Evolutionary conservation across 2,888 invertebrate genomes (phyloP).

Genomic region (Drosophila dives): DNA sequence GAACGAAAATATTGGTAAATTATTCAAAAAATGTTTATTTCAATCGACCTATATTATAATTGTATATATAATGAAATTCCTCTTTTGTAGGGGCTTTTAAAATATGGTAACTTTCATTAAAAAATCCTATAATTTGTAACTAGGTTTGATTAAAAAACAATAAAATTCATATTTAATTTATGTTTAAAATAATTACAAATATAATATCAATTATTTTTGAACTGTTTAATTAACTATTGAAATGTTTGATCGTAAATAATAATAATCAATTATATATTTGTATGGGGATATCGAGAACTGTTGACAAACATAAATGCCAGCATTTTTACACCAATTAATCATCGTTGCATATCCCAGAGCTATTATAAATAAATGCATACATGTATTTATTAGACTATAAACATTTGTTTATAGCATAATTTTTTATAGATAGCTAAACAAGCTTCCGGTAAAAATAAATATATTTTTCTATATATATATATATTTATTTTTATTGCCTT

Average conservation of each 20-base stretch:
- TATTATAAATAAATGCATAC: background rate
- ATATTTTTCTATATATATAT: constrained; percentile 34
- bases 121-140: background rate
- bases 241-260: background rate
- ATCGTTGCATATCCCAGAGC: background rate
- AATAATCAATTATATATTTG: background rate
- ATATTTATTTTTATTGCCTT: constrained; percentile 58
- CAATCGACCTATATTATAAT: background rate
- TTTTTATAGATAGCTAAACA: constrained; percentile 41
- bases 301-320: background rate
- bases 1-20: background rate
- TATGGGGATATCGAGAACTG: background rate
- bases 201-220: background rate
- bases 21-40: background rate
- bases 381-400: background rate
- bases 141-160: background rate
- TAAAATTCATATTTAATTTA: background rate
- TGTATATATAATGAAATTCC: background rate
- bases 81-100: too few species aligned
- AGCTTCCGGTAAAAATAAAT: constrained; percentile 58
- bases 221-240: background rate
- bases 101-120: background rate
- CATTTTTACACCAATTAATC: background rate
- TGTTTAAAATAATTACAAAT: background rate
- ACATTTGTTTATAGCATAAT: constrained; percentile 30